Conservation (phyloP, 2,797 vertebrate species). For the Lepidocolaptes lacrymiger region DNA sequence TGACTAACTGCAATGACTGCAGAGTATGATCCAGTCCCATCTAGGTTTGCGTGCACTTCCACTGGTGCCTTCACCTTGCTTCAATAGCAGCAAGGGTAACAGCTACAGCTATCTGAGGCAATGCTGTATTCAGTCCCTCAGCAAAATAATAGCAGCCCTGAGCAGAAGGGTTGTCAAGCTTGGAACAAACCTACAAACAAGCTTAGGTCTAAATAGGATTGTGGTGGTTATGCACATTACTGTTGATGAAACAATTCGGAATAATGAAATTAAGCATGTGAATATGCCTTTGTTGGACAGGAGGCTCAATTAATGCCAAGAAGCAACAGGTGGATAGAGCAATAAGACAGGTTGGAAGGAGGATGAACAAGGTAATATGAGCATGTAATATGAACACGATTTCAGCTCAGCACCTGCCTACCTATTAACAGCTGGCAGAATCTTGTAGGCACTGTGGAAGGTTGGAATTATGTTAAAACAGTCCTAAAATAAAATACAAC, state of each 20-base stretch:
- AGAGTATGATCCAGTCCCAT: neutral
- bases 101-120: neutral
- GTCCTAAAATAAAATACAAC: neutral
- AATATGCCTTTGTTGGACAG: neutral
- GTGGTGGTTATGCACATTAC: neutral
- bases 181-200: neutral
- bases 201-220: neutral
- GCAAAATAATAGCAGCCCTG: neutral
- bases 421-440: slow-evolving; percentile 21
- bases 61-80: neutral
- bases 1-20: neutral
- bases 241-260: neutral
- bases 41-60: neutral
- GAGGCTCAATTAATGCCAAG: slow-evolving; percentile 14
- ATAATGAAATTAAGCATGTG: neutral
- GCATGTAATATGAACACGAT: slow-evolving; percentile 20
- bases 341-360: slow-evolving; percentile 39
- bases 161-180: neutral
- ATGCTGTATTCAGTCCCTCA: neutral
- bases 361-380: slow-evolving; percentile 51
- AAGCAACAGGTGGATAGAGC: slow-evolving; percentile 52
- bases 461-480: neutral
- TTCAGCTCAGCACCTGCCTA: slow-evolving; percentile 54
- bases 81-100: neutral
- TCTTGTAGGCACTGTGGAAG: neutral